Conservation (phyloP, 1,140 invertebrate species). For the Xylocopa sonorina region DNA sequence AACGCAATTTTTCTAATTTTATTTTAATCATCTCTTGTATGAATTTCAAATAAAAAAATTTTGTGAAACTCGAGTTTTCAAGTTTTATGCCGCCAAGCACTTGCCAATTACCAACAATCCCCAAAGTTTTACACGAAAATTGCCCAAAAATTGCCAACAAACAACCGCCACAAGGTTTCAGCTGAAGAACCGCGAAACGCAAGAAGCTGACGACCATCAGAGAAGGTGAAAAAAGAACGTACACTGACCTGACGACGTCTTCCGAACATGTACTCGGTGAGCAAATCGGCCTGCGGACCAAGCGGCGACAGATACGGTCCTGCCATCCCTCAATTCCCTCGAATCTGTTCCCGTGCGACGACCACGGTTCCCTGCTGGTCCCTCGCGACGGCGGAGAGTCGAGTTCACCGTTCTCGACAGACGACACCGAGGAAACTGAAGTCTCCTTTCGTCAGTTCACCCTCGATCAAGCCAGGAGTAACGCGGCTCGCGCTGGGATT, state of each 20-base stretch:
- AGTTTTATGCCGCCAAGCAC: too few species aligned
- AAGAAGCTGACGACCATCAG: not conserved
- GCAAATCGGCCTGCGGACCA: constrained; percentile 88
- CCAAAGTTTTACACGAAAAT: too few species aligned
- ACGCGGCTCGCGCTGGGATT: constrained; percentile 29
- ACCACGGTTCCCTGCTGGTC: too few species aligned
- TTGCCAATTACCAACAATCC: too few species aligned
- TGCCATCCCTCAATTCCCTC: constrained; percentile 86
- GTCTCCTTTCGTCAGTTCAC: constrained; percentile 42
- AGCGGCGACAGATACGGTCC: constrained; percentile 92
- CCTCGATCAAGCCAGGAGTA: constrained; percentile 44
- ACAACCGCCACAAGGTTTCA: not conserved
- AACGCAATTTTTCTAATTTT: too few species aligned
- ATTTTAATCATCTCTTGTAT: too few species aligned
- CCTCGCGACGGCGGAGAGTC: constrained; percentile 51
- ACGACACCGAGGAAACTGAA: constrained; percentile 51
- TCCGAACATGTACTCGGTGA: constrained; percentile 96
- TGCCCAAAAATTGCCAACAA: too few species aligned
- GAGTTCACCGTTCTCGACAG: constrained; percentile 46
- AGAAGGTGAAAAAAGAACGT: constrained; percentile 71
- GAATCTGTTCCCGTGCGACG: too few species aligned
- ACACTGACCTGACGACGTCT: constrained; percentile 89
- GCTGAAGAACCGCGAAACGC: not conserved
- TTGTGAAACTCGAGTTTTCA: too few species aligned
- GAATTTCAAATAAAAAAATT: too few species aligned